These are phyloP conservation scores for Notiomystis cincta DNA, from an alignment of 2,113 vertebrate species.

Conservation along the genomic window DNA sequence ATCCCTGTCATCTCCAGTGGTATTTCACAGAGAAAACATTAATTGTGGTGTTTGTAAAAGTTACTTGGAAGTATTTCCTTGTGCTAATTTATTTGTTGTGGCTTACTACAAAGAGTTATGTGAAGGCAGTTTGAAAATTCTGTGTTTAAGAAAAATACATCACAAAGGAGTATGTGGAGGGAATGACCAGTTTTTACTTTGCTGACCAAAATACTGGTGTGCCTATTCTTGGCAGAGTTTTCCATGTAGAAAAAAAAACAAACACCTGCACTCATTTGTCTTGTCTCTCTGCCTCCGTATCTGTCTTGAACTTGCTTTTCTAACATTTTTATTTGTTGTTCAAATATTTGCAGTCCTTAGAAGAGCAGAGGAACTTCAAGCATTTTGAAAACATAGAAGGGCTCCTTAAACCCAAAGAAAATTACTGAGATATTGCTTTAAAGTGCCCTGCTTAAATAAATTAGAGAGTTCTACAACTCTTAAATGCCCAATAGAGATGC, in stretches of 20 bases:
- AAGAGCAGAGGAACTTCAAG: constrained; percentile 61
- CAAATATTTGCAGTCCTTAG: constrained; percentile 70
- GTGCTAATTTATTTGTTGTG: not conserved
- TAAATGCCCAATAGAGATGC: constrained; percentile 60
- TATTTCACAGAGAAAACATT: not conserved
- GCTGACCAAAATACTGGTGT: not conserved
- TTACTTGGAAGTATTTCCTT: not conserved
- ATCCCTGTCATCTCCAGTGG: not conserved
- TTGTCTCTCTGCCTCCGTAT: not conserved
- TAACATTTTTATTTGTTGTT: constrained; percentile 45
- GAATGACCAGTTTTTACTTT: not conserved
- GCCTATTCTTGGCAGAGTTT: not conserved
- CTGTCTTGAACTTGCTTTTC: not conserved
- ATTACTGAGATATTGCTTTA: constrained; percentile 57
- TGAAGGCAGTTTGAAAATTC: not conserved
- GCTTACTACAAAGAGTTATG: not conserved
- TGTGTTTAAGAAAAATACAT: not conserved
- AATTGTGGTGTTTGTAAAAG: not conserved
- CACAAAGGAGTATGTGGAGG: not conserved
- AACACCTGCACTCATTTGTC: not conserved
- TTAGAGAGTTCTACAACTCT: constrained; percentile 73
- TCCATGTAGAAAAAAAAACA: not conserved
- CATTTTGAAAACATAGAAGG: constrained; percentile 66
- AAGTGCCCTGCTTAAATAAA: constrained; percentile 71
- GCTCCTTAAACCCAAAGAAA: constrained; percentile 64